These are phyloP conservation scores for Typhlichthys eigenmanni DNA, from an alignment of 2,797 vertebrate genomes.

Conservation along the genomic window DNA sequence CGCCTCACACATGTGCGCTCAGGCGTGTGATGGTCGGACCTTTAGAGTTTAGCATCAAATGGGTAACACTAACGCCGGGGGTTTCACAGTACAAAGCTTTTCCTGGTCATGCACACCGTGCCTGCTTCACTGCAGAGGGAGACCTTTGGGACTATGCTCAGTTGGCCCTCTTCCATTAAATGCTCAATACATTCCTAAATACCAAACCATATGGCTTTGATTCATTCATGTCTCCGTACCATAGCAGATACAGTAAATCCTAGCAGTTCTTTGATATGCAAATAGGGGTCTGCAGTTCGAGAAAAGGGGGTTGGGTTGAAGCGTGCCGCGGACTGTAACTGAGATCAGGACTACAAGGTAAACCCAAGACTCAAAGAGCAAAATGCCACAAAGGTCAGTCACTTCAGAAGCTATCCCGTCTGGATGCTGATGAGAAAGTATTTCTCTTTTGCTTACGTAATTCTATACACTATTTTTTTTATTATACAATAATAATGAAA, in stretches of 20 bases:
- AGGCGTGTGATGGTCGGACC: constrained; percentile 77
- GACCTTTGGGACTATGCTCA: constrained; percentile 47
- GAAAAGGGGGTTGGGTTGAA: background rate
- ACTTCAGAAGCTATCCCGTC: too few relatives aligned
- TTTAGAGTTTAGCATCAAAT: constrained; percentile 76
- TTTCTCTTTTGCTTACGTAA: too few relatives aligned
- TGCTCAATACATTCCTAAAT: constrained; percentile 49
- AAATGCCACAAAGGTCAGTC: too few relatives aligned
- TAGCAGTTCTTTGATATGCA: constrained; percentile 43
- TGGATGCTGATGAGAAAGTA: too few relatives aligned
- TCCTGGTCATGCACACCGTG: constrained; percentile 63
- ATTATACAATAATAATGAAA: too few relatives aligned
- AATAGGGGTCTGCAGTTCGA: constrained; percentile 25
- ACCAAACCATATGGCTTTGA: constrained; percentile 51
- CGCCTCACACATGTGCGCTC: constrained; percentile 77
- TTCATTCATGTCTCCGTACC: constrained; percentile 36
- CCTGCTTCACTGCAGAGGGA: constrained; percentile 50
- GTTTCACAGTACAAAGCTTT: constrained; percentile 65
- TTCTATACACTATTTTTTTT: too few relatives aligned
- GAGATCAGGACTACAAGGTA: background rate
- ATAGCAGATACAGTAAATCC: constrained; percentile 20
- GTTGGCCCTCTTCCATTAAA: constrained; percentile 54
- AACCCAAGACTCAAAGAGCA: too few relatives aligned
- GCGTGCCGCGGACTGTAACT: constrained; percentile 8
- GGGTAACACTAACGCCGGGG: constrained; percentile 63